Evolutionary conservation across 2,797 vertebrate species (phyloP), one percentile per base, ranked within the genome.

Genomic region (Saxicola maurus): DNA sequence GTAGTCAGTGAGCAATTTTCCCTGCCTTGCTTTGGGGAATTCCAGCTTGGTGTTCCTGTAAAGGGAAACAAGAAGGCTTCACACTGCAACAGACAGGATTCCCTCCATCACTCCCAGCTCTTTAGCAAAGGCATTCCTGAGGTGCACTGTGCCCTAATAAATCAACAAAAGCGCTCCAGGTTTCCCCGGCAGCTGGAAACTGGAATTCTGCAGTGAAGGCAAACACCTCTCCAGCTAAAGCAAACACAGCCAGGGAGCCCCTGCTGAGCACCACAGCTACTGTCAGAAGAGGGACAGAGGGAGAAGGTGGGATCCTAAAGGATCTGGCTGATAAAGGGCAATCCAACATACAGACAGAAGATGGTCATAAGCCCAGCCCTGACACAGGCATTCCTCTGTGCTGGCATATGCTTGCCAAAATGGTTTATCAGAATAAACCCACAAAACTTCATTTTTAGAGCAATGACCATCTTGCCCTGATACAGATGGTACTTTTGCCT

Each of bases 181-280:
- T 93, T 92, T 93, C 92, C 92, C 88, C 1, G 15, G 94, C 91
- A 90, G 94, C 90, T 94, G 90, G 85, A 80, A 84, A 68, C 62
- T 49, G 87, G 72, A 85, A 86, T 87, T 93, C 65, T 80, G 87
- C 87, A 91, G 64, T 6, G 43, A 90, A 87, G 94, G 85, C 82
- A 89, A 94, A 95, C 91, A 87, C 73, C 83, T 91, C 92, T 86
- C 82, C 82, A 91, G 85, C 83, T 91, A 92, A 94, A 93, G 86
- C 91, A 88, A 94, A 92, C 90, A 87, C 13, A 21, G 78, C 19
- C 31, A 33, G 51, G 24, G 76, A 94, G 89, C 81, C 86, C 95
- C 94, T 78, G 91, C 57, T 52, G 87, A 62, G 94, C 28, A 4
- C n/a, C 84, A 59, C 76, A 49, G 93, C 95, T 94, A 93, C 94